Evolutionary conservation across 1,140 invertebrate species (phyloP), one percentile per base, ranked within the genome.

Genomic region (Drosophila lacteicornis): DNA sequence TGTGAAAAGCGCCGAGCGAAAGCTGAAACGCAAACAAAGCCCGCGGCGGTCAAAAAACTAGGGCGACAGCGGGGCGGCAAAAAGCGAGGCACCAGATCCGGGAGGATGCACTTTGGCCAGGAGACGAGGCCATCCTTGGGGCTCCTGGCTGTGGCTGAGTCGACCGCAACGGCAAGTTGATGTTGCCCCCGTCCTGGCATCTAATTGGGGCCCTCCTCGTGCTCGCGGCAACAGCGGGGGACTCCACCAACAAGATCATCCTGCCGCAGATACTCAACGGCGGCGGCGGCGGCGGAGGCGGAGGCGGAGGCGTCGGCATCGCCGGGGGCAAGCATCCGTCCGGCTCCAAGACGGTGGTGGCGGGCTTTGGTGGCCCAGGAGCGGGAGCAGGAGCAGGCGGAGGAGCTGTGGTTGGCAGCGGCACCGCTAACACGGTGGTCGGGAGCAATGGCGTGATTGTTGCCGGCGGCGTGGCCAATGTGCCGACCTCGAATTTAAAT

Each of bases 171-270:
- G 70, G 91, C 80, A 87, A 92, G 91, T 90, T 92, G 91, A 92
- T 92, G 91, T 92, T 92, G 91, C 91, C 78, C 70, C 80, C 81
- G 61, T 90, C 85, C 75, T 92, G 91, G 91, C 86, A 79, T 83
- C 59, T 91, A 86, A 90, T 92, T 87, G 87, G 91, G 76, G 91
- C 88, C 91, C 91, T 92, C 88, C 91, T 92, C 55, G 80, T 92
- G 91, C 91, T 92, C 43, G 81, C 84, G 80, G 91, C 88, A 73
- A 91, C 85, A 76, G 80, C 79, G 91, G 91, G 91, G 91, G 91
- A 92, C 85, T 92, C 91, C 87, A 91, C 85, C 60, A 92, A 91
- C 53, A 92, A 88, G 75, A 92, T 91, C 70, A 91, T 90, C 59
- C 75, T 91, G 85, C 82, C 90, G 47, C 90, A 90, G 58, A 80